These are phyloP conservation scores for Loriculus beryllinus DNA, from an alignment of 2,797 vertebrate genomes.

Conservation along the genomic window DNA sequence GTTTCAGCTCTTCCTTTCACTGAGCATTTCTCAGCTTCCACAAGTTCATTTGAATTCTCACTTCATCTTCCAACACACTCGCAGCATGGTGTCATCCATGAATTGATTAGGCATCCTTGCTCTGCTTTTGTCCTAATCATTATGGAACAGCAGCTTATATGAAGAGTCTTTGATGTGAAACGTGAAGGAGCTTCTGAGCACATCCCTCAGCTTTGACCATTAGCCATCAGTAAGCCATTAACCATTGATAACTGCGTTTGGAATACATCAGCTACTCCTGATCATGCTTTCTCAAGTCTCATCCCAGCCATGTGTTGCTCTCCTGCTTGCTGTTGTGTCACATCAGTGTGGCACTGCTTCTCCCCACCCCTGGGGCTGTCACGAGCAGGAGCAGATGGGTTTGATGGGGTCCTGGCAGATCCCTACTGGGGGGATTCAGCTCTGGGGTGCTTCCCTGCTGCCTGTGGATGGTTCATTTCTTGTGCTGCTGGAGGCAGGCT, in stretches of 20 bases:
- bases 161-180: not conserved
- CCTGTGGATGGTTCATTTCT: not conserved
- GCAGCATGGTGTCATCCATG: not conserved
- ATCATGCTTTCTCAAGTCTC: not conserved
- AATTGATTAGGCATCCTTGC: not conserved
- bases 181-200: not conserved
- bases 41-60: not conserved
- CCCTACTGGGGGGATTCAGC: not conserved
- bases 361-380: not conserved
- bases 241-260: not conserved
- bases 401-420: not conserved
- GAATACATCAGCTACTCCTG: not conserved
- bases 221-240: not conserved
- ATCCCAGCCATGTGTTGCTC: accelerated
- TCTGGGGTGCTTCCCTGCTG: not conserved
- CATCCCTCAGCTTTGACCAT: not conserved
- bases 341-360: not conserved
- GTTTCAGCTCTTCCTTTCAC: not conserved
- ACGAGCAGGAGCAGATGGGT: accelerated
- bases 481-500: not conserved
- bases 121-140: not conserved
- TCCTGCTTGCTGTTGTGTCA: not conserved
- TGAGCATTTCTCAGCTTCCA: not conserved
- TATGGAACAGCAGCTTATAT: not conserved
- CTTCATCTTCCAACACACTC: not conserved